Evolutionary conservation across 2,797 vertebrate genomes (phyloP), one percentile per base, ranked within the genome.

Genomic region (Mormyrops attenuatus): DNA sequence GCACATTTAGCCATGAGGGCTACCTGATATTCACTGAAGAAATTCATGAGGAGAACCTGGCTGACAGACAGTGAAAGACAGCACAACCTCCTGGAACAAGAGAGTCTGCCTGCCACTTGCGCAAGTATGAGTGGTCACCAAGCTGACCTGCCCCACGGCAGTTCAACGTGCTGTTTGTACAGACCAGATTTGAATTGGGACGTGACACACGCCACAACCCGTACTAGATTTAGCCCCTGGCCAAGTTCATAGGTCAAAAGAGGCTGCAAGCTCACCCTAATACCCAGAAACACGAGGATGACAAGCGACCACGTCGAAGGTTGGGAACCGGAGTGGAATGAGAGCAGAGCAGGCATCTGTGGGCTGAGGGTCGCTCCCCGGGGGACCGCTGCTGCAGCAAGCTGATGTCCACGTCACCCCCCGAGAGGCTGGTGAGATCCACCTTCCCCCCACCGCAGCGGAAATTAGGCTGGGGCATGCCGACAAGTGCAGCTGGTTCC

Each of bases 391-490:
- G 3, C 17, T 52, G 88, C n/a, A 3, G 44, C 26, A 5, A 89
- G 77, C 80, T 30, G 53, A 85, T 49, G 53, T 63, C 49, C 15
- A 26, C 6, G 15, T 55, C 15, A 1, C 73, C 69, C 30, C 11
- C 50, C 49, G 0, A 0, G n/a, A 92, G 93, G 94, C 92, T 93
- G 15, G 6, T 41, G 38, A 80, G 73, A 80, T 7, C 73, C 30
- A 69, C 92, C 94, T 92, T 91, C 92, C 90, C 91, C 92, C 94
- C 93, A 93, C 91, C 66, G 88, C 69, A 90, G 92, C 91, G 93
- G 92, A 94, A 92, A 94, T 93, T 92, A 93, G 92, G 89, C 34
- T 41, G 91, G 88, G 92, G 4, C 60, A 22, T 13, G 5, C 22
- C 1, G 38, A 38, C 41, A 89, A 55, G 90, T 57, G 88, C 88